Conservation (phyloP, 2,113 vertebrate genomes). For the Paracanthobrama guichenoti region DNA sequence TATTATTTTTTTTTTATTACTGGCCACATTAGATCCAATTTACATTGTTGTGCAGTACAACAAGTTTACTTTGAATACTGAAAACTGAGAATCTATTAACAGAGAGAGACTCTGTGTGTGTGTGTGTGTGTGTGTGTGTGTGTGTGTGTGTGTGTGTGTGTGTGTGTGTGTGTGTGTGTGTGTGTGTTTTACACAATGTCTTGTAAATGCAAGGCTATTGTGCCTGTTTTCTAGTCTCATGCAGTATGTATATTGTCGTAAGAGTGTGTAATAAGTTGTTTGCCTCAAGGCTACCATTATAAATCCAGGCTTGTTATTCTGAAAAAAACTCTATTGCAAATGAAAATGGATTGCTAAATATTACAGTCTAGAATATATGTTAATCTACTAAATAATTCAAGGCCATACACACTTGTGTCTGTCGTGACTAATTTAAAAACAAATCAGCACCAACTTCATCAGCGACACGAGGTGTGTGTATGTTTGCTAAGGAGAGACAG, state of each 20-base stretch:
- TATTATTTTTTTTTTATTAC: background rate
- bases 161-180: no score
- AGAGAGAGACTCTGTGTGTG: no score
- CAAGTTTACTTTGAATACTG: no score
- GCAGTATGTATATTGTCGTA: background rate
- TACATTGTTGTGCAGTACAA: background rate
- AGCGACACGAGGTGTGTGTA: background rate
- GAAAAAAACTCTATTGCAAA: constrained; percentile 22
- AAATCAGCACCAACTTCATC: background rate
- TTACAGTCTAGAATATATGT: background rate
- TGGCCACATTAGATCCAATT: background rate
- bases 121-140: no score
- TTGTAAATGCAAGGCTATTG: background rate
- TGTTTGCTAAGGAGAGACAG: background rate
- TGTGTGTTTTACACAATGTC: background rate
- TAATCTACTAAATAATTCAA: constrained; percentile 7
- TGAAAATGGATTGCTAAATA: constrained; percentile 2
- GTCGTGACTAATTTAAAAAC: constrained; percentile 39
- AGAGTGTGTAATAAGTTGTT: background rate
- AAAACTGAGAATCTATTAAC: no score
- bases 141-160: no score
- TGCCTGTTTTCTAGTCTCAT: background rate
- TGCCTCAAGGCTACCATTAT: background rate
- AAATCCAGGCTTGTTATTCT: background rate
- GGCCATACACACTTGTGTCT: constrained; percentile 24